Percentiles rank a stretch among this genome's conserved stretches.
phyloP scores from a whole-genome alignment of 2,113 vertebrate genomes.

The Nicator chloris region DNA sequence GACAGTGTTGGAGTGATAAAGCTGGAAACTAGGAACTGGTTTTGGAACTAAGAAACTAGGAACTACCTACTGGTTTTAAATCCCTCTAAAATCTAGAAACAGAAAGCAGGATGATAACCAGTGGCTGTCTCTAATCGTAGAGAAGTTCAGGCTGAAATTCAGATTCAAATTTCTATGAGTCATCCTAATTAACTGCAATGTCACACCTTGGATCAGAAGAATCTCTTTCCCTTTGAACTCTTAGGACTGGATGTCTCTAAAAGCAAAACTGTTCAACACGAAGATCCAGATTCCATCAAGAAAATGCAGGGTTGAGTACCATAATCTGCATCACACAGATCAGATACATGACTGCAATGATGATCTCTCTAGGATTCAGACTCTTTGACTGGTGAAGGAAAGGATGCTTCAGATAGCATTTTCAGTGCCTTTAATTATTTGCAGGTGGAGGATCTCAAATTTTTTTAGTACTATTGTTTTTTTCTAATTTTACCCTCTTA shows the following conservation, averaged over 20 bases:
- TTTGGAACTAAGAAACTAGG: background rate
- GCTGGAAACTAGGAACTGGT: background rate
- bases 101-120: background rate
- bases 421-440: background rate
- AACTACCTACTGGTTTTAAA: background rate
- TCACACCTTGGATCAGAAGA: background rate
- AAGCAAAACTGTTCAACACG: background rate
- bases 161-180: background rate
- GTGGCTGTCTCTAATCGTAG: background rate
- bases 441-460: background rate
- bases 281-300: background rate
- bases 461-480: background rate
- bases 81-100: background rate
- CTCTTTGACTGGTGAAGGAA: background rate
- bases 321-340: background rate
- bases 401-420: background rate
- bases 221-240: background rate
- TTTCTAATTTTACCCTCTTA: background rate
- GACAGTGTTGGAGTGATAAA: background rate
- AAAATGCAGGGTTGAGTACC: background rate
- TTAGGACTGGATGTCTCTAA: background rate
- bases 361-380: background rate
- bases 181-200: background rate
- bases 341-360: background rate
- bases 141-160: background rate